Percentiles rank a stretch among this genome's conserved stretches.
These are phyloP conservation scores for Galago senegalensis DNA, from an alignment of 2,797 vertebrate species.

Conservation along the genomic window DNA sequence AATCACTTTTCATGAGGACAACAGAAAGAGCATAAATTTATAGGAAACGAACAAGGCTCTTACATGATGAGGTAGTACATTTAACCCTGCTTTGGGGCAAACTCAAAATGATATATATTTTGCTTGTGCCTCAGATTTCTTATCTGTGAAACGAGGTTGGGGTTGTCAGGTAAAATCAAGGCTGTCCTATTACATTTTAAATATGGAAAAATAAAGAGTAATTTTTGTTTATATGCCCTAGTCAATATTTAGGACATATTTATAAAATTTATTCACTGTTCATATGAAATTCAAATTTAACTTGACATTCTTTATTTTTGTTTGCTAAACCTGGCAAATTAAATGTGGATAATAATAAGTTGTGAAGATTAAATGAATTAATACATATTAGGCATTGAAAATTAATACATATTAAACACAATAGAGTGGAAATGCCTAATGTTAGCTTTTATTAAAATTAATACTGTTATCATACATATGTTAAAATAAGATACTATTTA, in stretches of 20 bases:
- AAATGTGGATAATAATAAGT: slow-evolving; percentile 9
- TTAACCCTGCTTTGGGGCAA: background rate
- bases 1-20: background rate
- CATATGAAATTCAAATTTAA: slow-evolving; percentile 43
- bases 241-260: background rate
- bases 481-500: background rate
- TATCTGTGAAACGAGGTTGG: background rate
- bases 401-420: background rate
- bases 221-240: background rate
- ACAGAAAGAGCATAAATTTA: background rate
- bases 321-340: background rate
- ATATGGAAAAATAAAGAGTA: background rate
- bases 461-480: background rate
- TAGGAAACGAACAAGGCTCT: background rate
- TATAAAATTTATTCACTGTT: background rate
- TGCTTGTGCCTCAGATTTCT: background rate
- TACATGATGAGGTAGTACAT: background rate
- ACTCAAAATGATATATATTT: background rate
- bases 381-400: background rate
- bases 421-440: slow-evolving; percentile 2
- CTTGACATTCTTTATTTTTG: background rate
- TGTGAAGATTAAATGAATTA: slow-evolving; percentile 25
- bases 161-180: background rate
- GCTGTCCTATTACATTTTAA: background rate
- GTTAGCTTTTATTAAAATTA: slow-evolving; percentile 34